phyloP scores from a whole-genome alignment of 1,140 invertebrate genomes.

The Phenacoccus solenopsis region DNA sequence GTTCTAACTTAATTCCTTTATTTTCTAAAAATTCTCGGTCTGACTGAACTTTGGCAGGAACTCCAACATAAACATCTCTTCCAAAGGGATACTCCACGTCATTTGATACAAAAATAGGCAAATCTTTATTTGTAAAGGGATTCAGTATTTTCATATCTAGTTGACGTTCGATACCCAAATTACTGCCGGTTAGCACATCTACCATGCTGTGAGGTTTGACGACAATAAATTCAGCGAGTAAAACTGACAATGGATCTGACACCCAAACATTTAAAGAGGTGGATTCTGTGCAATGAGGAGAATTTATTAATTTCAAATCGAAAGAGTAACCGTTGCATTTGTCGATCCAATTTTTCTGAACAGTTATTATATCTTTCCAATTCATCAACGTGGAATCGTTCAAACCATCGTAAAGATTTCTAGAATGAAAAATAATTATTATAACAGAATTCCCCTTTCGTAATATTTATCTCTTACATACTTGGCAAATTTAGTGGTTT shows the following conservation, averaged over 20 bases:
- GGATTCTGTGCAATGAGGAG: slow-evolving; percentile 14
- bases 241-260: slow-evolving; percentile 49
- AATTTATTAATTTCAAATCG: slow-evolving; percentile 45
- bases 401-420: slow-evolving; percentile 53
- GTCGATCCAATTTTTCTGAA: slow-evolving; percentile 94
- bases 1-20: slow-evolving; percentile 35
- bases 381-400: slow-evolving; percentile 50
- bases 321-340: slow-evolving; percentile 71
- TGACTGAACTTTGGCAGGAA: slow-evolving; percentile 39
- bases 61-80: slow-evolving; percentile 55
- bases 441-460: neutral
- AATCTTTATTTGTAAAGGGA: slow-evolving; percentile 51
- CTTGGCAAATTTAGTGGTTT: slow-evolving; percentile 79
- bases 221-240: slow-evolving; percentile 19
- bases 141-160: slow-evolving; percentile 48
- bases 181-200: slow-evolving; percentile 40
- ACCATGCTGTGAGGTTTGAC: slow-evolving; percentile 37
- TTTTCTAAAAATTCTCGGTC: slow-evolving; percentile 44
- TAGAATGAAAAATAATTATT: slow-evolving; percentile 28
- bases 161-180: slow-evolving; percentile 33
- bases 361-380: slow-evolving; percentile 73
- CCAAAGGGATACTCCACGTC: slow-evolving; percentile 36
- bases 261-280: slow-evolving; percentile 57
- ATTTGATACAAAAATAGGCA: slow-evolving; percentile 61
- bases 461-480: slow-evolving; percentile 35